Conservation (phyloP, 2,113 vertebrate species). For the Silurus meridionalis region DNA sequence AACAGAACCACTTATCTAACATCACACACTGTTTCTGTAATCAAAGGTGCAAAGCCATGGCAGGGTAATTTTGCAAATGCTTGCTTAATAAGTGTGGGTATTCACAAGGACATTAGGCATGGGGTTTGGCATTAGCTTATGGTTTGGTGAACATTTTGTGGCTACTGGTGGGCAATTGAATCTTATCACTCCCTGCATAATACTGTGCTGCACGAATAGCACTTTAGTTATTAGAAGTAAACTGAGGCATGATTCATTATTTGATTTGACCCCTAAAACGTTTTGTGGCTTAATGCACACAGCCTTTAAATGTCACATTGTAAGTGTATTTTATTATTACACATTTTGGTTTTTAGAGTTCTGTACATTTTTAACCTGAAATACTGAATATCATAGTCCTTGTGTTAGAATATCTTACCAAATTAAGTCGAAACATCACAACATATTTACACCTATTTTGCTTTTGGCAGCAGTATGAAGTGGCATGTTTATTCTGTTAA, state of each 20-base stretch:
- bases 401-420: not conserved
- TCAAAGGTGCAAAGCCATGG: conserved; percentile 21
- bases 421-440: not conserved
- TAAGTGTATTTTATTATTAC: too few relatives aligned
- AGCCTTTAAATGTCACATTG: not conserved
- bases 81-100: conserved; percentile 27
- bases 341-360: not conserved
- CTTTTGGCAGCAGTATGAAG: conserved; percentile 15
- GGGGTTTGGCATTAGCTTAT: not conserved
- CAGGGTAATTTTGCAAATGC: conserved; percentile 32
- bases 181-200: conserved; percentile 8
- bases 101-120: not conserved
- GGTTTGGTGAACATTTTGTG: not conserved
- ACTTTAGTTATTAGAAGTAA: not conserved
- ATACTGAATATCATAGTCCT: not conserved
- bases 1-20: conserved; percentile 16
- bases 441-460: not conserved
- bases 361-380: not conserved
- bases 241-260: not conserved
- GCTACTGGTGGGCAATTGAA: conserved; percentile 20
- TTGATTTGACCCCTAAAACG: not conserved
- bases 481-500: conserved; percentile 46
- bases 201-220: not conserved
- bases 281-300: not conserved
- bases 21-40: conserved; percentile 11